Evolutionary conservation across 2,113 vertebrate species (phyloP).

Genomic region (Pangasianodon hypophthalmus): DNA sequence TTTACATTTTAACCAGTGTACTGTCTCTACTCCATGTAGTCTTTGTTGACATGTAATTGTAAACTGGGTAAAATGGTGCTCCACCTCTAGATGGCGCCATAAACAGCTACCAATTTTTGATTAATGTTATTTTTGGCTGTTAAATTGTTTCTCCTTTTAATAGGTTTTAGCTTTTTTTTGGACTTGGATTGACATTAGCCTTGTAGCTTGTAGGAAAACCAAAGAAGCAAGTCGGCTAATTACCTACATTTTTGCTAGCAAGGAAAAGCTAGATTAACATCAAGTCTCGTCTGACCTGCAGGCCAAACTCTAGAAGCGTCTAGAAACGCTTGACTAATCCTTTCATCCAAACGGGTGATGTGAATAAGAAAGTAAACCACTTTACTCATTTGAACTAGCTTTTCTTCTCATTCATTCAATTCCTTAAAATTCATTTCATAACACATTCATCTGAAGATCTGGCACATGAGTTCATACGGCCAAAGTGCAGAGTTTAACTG

Average conservation of each 20-base stretch:
- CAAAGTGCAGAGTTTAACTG: background rate
- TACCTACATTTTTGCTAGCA: background rate
- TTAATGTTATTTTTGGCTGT: background rate
- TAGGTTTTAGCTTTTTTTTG: background rate
- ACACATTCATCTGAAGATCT: background rate
- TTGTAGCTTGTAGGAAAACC: background rate
- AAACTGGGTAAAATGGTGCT: background rate
- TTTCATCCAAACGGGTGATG: slow-evolving; percentile 7
- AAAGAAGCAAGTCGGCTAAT: background rate
- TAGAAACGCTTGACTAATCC: slow-evolving; percentile 69
- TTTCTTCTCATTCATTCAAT: background rate
- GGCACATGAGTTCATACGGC: background rate
- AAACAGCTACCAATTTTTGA: background rate
- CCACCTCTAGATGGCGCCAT: background rate
- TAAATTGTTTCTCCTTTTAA: background rate
- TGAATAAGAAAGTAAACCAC: slow-evolving; percentile 26
- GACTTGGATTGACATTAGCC: background rate
- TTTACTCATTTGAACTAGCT: slow-evolving; percentile 50
- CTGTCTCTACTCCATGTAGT: background rate
- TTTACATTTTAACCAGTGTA: too few relatives aligned
- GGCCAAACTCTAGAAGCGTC: slow-evolving; percentile 53
- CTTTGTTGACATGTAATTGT: background rate
- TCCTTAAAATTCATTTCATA: background rate
- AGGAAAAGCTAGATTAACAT: background rate
- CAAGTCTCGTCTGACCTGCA: background rate